Evolutionary conservation across 92 coral and sea anemone species (phyloP).

Genomic region (Zoanthus sociatus): DNA sequence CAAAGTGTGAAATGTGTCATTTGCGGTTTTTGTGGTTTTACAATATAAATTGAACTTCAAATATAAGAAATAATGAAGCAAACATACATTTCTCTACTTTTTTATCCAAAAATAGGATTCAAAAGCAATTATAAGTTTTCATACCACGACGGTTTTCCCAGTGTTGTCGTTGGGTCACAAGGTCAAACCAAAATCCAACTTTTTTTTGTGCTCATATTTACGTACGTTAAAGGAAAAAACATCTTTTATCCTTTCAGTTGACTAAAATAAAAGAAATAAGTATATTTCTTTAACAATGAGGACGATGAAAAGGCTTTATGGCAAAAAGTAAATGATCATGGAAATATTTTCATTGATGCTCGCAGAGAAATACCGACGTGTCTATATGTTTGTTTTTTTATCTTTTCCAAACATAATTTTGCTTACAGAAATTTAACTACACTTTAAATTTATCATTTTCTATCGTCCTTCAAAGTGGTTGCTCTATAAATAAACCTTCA

Average conservation of each 20-base stretch:
- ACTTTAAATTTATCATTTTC: neutral
- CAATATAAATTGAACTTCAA: neutral
- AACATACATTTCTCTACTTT: neutral
- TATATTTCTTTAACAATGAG: neutral
- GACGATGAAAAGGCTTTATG: neutral
- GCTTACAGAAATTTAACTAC: neutral
- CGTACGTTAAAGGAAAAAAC: neutral
- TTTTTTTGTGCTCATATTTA: neutral
- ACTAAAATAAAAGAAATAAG: neutral
- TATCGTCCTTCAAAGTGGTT: neutral
- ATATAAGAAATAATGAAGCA: neutral
- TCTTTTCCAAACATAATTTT: neutral
- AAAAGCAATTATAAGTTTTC: neutral
- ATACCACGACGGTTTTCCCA: neutral
- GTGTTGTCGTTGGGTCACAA: neutral
- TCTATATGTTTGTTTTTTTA: neutral
- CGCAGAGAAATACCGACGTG: slow-evolving; percentile 2
- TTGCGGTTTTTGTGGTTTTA: neutral
- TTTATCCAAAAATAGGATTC: neutral
- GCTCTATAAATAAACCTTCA: neutral
- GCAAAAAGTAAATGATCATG: neutral
- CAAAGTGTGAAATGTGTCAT: neutral
- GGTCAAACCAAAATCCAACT: neutral
- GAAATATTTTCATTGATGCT: neutral
- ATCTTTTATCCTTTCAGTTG: neutral